Evolutionary conservation across 2,888 invertebrate species (phyloP).

Genomic region (Drosophila falleni): DNA sequence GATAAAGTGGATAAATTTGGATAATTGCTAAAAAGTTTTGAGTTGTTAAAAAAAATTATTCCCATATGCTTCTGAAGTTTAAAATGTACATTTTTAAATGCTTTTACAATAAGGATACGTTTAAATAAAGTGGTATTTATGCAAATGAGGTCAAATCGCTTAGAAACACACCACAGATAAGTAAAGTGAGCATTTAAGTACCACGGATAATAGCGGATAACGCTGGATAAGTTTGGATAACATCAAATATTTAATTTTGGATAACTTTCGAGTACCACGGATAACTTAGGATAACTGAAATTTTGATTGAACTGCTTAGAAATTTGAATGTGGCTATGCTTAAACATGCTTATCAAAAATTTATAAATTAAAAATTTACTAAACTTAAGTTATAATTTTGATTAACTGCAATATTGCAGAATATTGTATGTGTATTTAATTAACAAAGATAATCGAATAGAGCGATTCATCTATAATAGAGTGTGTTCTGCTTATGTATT

Average conservation of each 20-base stretch:
- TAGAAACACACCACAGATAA: neutral
- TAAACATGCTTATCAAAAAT: neutral
- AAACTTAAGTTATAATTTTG: too few species aligned
- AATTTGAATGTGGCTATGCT: neutral
- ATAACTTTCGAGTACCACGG: neutral
- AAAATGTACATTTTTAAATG: too few species aligned
- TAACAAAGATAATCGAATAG: constrained; percentile 3
- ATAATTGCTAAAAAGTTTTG: constrained; percentile 6
- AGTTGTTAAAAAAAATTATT: neutral
- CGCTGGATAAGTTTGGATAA: neutral
- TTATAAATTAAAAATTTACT: neutral
- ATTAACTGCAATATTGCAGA: neutral
- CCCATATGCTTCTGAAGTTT: neutral
- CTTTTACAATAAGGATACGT: too few species aligned
- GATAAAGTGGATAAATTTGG: constrained; percentile 8
- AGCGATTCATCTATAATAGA: constrained; percentile 5
- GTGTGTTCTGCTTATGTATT: neutral
- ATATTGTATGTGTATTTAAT: neutral
- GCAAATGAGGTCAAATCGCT: neutral
- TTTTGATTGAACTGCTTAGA: too few species aligned
- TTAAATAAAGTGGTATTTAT: neutral
- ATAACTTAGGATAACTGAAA: neutral
- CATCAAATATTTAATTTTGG: too few species aligned
- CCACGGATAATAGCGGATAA: neutral
- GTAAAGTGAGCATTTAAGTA: neutral